Evolutionary conservation across 2,888 invertebrate species (phyloP).

Genomic region (Macrosiphum euphorbiae): DNA sequence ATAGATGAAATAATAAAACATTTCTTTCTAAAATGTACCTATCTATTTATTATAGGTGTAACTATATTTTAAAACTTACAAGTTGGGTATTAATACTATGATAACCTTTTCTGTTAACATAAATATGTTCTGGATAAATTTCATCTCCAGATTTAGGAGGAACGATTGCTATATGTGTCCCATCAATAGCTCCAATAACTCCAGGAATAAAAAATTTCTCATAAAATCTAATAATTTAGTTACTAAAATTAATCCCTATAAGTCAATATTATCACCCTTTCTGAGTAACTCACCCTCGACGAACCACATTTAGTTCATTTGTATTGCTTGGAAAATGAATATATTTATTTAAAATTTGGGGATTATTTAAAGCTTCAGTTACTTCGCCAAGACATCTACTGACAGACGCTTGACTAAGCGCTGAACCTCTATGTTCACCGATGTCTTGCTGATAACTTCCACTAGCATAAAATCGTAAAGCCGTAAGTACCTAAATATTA

Average conservation of each 20-base stretch:
- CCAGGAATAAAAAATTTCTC: conserved; percentile 31
- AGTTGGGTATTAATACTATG: neutral
- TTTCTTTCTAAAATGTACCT: neutral
- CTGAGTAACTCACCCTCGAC: neutral
- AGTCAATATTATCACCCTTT: neutral
- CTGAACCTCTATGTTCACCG: conserved; percentile 9
- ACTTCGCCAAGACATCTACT: neutral
- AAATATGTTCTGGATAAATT: conserved; percentile 38
- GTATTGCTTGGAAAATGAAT: conserved; percentile 9
- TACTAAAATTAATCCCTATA: neutral
- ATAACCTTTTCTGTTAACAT: conserved; percentile 59
- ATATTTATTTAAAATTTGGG: conserved; percentile 17
- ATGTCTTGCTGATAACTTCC: conserved; percentile 29
- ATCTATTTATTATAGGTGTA: neutral
- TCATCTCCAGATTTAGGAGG: conserved; percentile 16
- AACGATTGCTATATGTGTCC: conserved; percentile 53
- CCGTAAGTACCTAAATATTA: neutral
- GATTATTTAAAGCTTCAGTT: conserved; percentile 7
- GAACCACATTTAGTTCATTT: conserved; percentile 11
- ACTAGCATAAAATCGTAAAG: conserved; percentile 32
- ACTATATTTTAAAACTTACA: conserved; percentile 17
- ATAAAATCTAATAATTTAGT: conserved; percentile 28
- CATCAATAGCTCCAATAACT: conserved; percentile 46
- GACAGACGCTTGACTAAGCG: conserved; percentile 25
- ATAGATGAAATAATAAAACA: neutral